A percentile compares a stretch with the other conserved stretches of the same genome.
Evolutionary conservation across 2,888 invertebrate species (phyloP).

Genomic region (Ganaspis brasiliensis): DNA sequence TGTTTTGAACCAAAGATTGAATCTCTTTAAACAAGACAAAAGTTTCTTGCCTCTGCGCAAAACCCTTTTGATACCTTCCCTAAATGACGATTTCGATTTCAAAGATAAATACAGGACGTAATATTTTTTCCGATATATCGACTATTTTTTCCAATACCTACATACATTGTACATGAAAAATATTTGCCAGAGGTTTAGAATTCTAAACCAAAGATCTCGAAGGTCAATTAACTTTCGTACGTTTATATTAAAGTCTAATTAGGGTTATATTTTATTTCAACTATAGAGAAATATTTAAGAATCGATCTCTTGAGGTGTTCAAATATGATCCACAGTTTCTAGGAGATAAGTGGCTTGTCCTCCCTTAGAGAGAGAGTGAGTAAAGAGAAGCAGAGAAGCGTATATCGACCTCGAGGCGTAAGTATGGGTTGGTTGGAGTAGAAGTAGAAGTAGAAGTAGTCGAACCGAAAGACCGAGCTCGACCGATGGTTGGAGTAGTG

Average conservation of each 20-base stretch:
- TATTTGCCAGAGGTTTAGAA: too few species aligned
- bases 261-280: too few species aligned
- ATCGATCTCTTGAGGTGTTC: too few species aligned
- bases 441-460: conserved; percentile 45
- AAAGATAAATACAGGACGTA: not conserved
- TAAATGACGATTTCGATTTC: not conserved
- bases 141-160: not conserved
- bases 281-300: too few species aligned
- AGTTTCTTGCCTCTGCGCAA: too few species aligned
- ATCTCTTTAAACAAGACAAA: too few species aligned
- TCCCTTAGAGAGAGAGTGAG: conserved; percentile 67
- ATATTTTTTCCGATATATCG: not conserved
- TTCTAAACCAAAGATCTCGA: too few species aligned
- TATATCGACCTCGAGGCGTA: conserved; percentile 76
- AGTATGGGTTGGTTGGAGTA: conserved; percentile 74
- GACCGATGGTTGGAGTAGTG: conserved; percentile 39
- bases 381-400: conserved; percentile 70
- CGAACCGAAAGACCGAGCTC: conserved; percentile 39
- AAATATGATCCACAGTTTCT: too few species aligned
- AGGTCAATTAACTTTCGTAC: too few species aligned
- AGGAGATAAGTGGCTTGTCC: conserved; percentile 59
- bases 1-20: too few species aligned
- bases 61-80: conserved; percentile 44
- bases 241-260: too few species aligned
- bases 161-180: too few species aligned